Conservation (phyloP, 2,888 invertebrate genomes). For the Drosophila bunnanda region DNA sequence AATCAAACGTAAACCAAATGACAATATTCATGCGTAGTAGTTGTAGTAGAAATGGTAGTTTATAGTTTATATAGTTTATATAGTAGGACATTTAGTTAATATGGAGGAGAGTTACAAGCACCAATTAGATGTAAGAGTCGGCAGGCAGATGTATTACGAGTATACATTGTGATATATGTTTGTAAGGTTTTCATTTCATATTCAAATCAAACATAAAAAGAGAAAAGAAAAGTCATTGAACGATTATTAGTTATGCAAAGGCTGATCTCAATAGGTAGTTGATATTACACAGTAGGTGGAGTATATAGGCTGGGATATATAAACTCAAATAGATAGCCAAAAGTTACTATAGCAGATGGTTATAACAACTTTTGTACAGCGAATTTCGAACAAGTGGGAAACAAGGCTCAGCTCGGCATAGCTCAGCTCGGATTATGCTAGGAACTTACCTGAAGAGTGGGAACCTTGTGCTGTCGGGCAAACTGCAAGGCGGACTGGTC, state of each 20-base stretch:
- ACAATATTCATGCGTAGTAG: slow-evolving; percentile 69
- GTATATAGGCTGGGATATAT: slow-evolving; percentile 48
- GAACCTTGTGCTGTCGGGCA: slow-evolving; percentile 88
- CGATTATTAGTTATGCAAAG: slow-evolving; percentile 75
- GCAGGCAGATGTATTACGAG: slow-evolving; percentile 77
- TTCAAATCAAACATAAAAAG: slow-evolving; percentile 71
- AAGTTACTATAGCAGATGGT: slow-evolving; percentile 75
- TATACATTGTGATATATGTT: slow-evolving; percentile 70
- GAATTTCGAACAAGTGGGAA: slow-evolving; percentile 47
- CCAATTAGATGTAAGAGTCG: slow-evolving; percentile 80
- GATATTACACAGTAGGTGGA: slow-evolving; percentile 56
- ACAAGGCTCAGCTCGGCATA: not conserved
- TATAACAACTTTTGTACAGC: slow-evolving; percentile 76
- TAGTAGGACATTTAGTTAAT: slow-evolving; percentile 24
- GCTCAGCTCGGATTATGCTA: not conserved
- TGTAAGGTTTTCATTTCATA: slow-evolving; percentile 56
- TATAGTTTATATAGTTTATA: slow-evolving; percentile 43
- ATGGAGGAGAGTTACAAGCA: slow-evolving; percentile 79
- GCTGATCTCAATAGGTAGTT: slow-evolving; percentile 60
- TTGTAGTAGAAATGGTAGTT: slow-evolving; percentile 24
- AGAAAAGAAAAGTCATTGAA: slow-evolving; percentile 77
- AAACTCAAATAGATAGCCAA: slow-evolving; percentile 64
- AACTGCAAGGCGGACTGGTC: slow-evolving; percentile 93
- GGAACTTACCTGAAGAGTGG: slow-evolving; percentile 87
- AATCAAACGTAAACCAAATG: slow-evolving; percentile 65